A percentile compares a stretch with the other conserved stretches of the same genome.
phyloP scores from a whole-genome alignment of 2,113 vertebrate species.

The Calonectris borealis region DNA sequence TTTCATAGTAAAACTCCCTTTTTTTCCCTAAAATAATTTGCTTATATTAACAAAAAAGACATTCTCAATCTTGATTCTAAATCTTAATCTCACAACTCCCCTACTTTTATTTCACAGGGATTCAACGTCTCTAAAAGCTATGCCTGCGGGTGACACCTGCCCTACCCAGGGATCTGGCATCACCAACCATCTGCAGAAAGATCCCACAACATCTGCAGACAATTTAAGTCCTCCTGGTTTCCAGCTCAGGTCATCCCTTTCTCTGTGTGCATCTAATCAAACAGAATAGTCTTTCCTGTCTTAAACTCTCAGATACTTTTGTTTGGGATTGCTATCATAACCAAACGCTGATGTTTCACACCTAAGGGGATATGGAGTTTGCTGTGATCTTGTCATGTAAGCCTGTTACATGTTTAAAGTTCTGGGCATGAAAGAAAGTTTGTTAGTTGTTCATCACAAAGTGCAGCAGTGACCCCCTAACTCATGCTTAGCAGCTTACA shows the following conservation, averaged over 20 bases:
- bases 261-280: background rate
- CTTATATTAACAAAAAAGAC: background rate
- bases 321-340: background rate
- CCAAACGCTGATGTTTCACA: background rate
- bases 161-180: background rate
- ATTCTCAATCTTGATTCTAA: background rate
- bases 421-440: background rate
- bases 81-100: background rate
- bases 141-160: background rate
- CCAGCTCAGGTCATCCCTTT: background rate
- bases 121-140: background rate
- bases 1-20: rapidly evolving
- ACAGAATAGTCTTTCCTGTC: background rate
- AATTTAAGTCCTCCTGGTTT: background rate
- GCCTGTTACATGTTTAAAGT: background rate
- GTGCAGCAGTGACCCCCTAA: background rate
- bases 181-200: background rate
- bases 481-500: background rate
- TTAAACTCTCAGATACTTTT: background rate
- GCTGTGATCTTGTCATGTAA: background rate
- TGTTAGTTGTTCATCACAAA: background rate
- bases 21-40: background rate
- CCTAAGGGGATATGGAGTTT: background rate
- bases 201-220: background rate
- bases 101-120: background rate